Evolutionary conservation across 1,140 invertebrate species (phyloP).

Genomic region (Lycorma delicatula): DNA sequence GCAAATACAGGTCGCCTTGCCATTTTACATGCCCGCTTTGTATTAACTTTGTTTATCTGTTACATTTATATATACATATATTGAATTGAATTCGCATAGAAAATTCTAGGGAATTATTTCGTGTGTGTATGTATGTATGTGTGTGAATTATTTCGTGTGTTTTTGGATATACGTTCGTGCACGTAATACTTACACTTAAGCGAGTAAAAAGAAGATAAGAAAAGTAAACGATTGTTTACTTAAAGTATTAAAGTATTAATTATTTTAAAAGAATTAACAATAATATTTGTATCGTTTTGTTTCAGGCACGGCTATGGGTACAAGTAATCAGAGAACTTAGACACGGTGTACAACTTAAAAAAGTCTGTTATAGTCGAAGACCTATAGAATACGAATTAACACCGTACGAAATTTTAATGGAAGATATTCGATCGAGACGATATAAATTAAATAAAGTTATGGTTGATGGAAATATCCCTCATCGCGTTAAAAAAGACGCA

Average conservation of each 20-base stretch:
- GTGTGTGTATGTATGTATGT: conserved; percentile 1
- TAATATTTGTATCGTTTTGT: conserved; percentile 24
- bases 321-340: conserved; percentile 85
- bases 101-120: too few relatives aligned
- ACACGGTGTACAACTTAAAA: conserved; percentile 85
- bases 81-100: too few relatives aligned
- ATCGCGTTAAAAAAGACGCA: conserved; percentile 81
- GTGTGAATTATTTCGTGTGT: conserved; percentile 7
- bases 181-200: conserved; percentile 4
- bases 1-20: too few relatives aligned
- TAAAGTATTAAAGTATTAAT: too few relatives aligned
- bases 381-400: conserved; percentile 86
- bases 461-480: conserved; percentile 75
- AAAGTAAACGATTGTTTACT: too few relatives aligned
- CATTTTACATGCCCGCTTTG: too few relatives aligned
- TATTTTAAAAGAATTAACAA: too few relatives aligned
- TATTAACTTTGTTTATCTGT: too few relatives aligned
- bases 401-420: conserved; percentile 96
- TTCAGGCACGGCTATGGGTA: conserved; percentile 89
- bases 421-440: conserved; percentile 82
- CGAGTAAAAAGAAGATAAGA: too few relatives aligned
- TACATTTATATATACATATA: too few relatives aligned
- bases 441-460: conserved; percentile 75
- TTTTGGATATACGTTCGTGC: background rate
- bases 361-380: conserved; percentile 62